Evolutionary conservation across 2,888 invertebrate species (phyloP), one percentile per base, ranked within the genome.

Genomic region (Chrysolina americana): DNA sequence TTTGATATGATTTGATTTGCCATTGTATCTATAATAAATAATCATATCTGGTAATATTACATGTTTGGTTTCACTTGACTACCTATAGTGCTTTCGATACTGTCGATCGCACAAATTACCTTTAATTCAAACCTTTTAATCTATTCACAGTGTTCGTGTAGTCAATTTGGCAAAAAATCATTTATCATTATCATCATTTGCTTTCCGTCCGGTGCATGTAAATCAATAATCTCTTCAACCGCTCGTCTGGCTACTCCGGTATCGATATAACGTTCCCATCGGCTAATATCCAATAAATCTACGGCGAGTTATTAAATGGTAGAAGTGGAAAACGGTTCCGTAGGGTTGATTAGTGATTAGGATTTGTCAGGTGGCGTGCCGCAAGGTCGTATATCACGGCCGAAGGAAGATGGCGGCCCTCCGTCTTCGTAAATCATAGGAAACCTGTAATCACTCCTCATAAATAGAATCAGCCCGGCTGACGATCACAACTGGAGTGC

Each of bases 331-430:
- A 69, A 23, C 56, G 65, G 68, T 65, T 56, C 62, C 69, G 65
- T 65, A 48, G 65, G 69, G 59, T 82, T 82, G 81, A 82, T 82
- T 81, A 80, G 82, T 82, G 82, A 83, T 81, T 81, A 81, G 81
- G 71, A 79, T 77, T 81, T 79, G 83, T 83, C 83, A 83, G 83
- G 76, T 84, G 83, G 84, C 84, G 84, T 84, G 84, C 82, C 81
- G 78, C 76, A 77, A 75, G 76, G 79, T 82, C 79, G 81, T 84
- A 81, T 80, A 84, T 84, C 83, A 84, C 74, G 50, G 68, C 70
- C 68, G 72, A 76, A 73, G 79, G 75, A 83, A 82, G 83, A 83
- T 82, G 83, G 83, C 81, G 80, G 81, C 77, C 78, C 77, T 80
- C 80, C 81, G 78, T 79, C 81, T 81, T 76, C 74, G 71, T 84